Evolutionary conservation across 2,888 invertebrate species (phyloP), one percentile per base, ranked within the genome.

Genomic region (Neoitamus cyanurus): DNA sequence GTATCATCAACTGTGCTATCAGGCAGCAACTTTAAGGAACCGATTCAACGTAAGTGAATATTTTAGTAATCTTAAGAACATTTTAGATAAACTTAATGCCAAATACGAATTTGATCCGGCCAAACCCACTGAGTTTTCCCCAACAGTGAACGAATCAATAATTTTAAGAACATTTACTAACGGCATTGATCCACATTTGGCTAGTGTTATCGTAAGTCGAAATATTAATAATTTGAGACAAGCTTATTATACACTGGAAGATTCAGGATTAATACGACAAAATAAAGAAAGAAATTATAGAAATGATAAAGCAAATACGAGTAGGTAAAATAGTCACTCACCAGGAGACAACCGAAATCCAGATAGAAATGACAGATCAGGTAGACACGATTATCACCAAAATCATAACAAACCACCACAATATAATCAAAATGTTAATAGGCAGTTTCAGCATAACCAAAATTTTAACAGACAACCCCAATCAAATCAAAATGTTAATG

Each of bases 21-120:
- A 85, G 25, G 86, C 84, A 31, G 72, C 84, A 7, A 86, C 37
- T 3, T 20, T 70, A n/a, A 85, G 31, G 73, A 83, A 84, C 48
- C 58, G 48, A 31, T 68, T 84, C 30, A 84, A 85, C 37, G 87
- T 86, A 86, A 87, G 86, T 84, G 73, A 85, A 42, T 86, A 86
- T 72, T 86, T 84, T 86, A 5, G 72, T 68, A 85, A 83, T 48
- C 83, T 86, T 84, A 86, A 69, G 84, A 69, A 82, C 83, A 86
- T 86, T 37, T 70, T 87, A 85, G 86, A 86, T 83, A 86, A 86
- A 37, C 69, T 87, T 46, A 87, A 86, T 42, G 68, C 85, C n/a
- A 86, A 86, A 68, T 86, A 85, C 25, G 86, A 86, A 34, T 84
- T 85, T 34, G 86, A 86, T 70, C 9, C 5, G 58, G 46, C n/a